Conservation (phyloP, 2,797 vertebrate species). For the Halcyon chelicuti region DNA sequence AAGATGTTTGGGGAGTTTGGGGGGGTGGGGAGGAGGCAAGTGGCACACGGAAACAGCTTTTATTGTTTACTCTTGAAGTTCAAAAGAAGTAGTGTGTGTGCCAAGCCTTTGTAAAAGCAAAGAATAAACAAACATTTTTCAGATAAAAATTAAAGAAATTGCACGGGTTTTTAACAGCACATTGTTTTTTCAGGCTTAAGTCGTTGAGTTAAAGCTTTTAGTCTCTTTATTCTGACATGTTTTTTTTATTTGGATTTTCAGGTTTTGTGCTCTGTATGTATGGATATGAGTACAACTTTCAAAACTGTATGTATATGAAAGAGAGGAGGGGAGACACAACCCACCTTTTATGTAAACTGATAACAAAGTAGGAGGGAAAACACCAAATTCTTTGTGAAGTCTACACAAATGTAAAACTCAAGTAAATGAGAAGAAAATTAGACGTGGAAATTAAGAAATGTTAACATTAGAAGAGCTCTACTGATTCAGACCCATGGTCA, state of each 20-base stretch:
- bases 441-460: neutral
- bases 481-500: neutral
- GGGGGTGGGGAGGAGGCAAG: accelerated
- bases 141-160: slow-evolving; percentile 28
- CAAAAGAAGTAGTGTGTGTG: slow-evolving; percentile 29
- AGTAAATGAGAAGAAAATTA: neutral
- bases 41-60: neutral
- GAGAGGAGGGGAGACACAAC: neutral
- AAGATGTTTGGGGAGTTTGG: neutral
- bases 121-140: slow-evolving; percentile 47
- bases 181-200: neutral
- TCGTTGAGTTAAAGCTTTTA: neutral
- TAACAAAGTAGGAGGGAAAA: neutral
- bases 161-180: neutral
- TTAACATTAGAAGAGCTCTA: neutral
- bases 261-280: neutral
- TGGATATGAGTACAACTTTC: neutral
- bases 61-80: slow-evolving; percentile 53
- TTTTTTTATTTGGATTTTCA: slow-evolving; percentile 49
- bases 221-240: slow-evolving; percentile 1
- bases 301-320: neutral
- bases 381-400: neutral
- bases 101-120: slow-evolving; percentile 47
- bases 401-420: neutral
- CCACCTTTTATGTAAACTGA: neutral